Base-by-base conservation (phyloP, 2,113 vertebrate species). In the Periophthalmodon schlosseri region DNA sequence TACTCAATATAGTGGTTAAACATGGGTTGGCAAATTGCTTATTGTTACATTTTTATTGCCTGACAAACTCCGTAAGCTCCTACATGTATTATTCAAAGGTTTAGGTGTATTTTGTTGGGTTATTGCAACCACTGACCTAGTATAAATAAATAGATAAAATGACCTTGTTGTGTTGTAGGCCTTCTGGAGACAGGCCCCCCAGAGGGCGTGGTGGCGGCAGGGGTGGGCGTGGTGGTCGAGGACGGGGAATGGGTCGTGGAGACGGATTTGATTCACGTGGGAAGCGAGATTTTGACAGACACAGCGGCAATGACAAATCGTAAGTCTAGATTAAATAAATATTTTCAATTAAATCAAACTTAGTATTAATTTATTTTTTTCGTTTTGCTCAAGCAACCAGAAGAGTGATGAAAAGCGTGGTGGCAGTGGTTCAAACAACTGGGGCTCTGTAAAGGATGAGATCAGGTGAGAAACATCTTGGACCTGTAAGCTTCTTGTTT, bases 371-470 rank as follows among this genome's bases (percentile, higher is more conserved):
- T 28, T 6, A 1, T n/a, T 8, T n/a, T 56, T n/a, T 70, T 61
- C 5, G 69, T 58, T 54, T 94, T 91, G 87, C 93, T 96, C 93
- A 94, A 99, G 96, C 94, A 96, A 95, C 88, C 95, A 96, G 85
- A 99, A 97, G 91, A 93, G 91, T 0, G 97, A 99, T 87, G 98
- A 99, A 87, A 99, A 99, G 88, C 96, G 97, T 46, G 94, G 96
- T 3, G 97, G 97, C 68, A 93, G 94, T 33, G 96, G 97, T 81
- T 95, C 97, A 1, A 96, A 98, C 94, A 99, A 97, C 95, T 99
- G 98, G 98, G 97, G 96, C 86, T 96, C 91, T n/a, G 95, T 96
- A 90, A 99, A 99, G 93, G 98, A 99, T 33, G 97, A 99, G 87
- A 87, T 95, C 79, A 98, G 95, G 98, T 99, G 85, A 86, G 63